Evolutionary conservation across 2,888 invertebrate genomes (phyloP).

Genomic region (Megamerina dolium): DNA sequence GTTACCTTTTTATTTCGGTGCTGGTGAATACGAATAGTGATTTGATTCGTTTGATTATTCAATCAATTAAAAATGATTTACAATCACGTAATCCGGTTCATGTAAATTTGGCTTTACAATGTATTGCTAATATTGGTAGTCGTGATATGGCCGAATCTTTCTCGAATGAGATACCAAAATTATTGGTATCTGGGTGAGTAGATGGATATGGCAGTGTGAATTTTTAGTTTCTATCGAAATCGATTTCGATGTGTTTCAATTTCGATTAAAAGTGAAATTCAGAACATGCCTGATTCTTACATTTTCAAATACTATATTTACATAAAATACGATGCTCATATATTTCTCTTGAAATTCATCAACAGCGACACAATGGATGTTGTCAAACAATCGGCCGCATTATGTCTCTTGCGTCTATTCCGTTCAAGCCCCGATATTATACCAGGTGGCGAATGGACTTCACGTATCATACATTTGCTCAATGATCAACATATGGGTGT

Average conservation of each 20-base stretch:
- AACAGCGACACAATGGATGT: constrained; percentile 95
- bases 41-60: constrained; percentile 96
- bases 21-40: constrained; percentile 98
- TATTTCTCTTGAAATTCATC: not conserved
- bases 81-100: constrained; percentile 95
- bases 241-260: too few relatives aligned
- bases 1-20: constrained; percentile 98
- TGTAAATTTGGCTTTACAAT: constrained; percentile 96
- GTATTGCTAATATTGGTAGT: constrained; percentile 99
- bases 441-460: constrained; percentile 97
- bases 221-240: too few relatives aligned
- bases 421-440: constrained; percentile 94
- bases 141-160: constrained; percentile 99
- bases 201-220: not conserved
- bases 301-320: too few relatives aligned
- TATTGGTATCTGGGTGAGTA: constrained; percentile 87
- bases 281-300: too few relatives aligned
- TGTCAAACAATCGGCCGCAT: constrained; percentile 97
- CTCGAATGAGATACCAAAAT: constrained; percentile 94
- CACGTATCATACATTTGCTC: constrained; percentile 93
- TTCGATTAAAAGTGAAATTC: too few relatives aligned
- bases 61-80: constrained; percentile 98
- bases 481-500: constrained; percentile 99
- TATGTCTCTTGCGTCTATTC: constrained; percentile 89
- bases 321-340: too few relatives aligned